phyloP scores from a whole-genome alignment of 1,140 invertebrate genomes.

The Spodoptera litura region DNA sequence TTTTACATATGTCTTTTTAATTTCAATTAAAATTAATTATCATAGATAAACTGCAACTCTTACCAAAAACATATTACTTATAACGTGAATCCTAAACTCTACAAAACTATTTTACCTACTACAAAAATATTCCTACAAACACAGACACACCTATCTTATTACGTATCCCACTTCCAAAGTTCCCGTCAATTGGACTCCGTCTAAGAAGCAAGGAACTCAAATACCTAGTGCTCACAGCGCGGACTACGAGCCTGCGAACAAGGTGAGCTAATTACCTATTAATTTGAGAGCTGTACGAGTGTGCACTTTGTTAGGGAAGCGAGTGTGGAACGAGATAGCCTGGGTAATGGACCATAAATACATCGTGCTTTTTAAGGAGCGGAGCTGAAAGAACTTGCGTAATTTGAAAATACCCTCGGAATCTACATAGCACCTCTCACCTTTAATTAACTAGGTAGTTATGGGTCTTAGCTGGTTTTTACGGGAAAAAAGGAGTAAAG shows the following conservation, averaged over 20 bases:
- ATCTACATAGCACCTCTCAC: neutral
- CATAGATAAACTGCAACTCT: too few species aligned
- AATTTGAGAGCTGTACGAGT: conserved; percentile 48
- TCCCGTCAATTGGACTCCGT: conserved; percentile 12
- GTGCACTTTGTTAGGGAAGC: conserved; percentile 31
- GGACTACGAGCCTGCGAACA: conserved; percentile 17
- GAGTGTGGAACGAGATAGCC: conserved; percentile 38
- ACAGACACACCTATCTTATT: neutral
- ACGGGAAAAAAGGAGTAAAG: too few species aligned
- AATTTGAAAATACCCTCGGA: conserved; percentile 16
- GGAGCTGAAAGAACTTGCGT: conserved; percentile 25
- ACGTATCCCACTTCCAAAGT: neutral
- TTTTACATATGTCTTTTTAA: too few species aligned
- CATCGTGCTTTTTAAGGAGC: conserved; percentile 35
- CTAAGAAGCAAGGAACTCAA: conserved; percentile 35
- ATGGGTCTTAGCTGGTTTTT: too few species aligned
- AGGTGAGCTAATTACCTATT: conserved; percentile 57
- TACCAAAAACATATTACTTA: too few species aligned
- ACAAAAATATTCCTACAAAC: too few species aligned
- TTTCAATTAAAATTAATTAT: too few species aligned
- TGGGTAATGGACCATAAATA: conserved; percentile 40
- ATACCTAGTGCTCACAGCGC: conserved; percentile 29
- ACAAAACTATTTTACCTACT: too few species aligned
- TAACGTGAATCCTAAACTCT: too few species aligned
- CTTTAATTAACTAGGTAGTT: neutral